phyloP scores from a whole-genome alignment of 1,140 invertebrate genomes.

The fruit fly (Drosophila melanogaster) region DNA sequence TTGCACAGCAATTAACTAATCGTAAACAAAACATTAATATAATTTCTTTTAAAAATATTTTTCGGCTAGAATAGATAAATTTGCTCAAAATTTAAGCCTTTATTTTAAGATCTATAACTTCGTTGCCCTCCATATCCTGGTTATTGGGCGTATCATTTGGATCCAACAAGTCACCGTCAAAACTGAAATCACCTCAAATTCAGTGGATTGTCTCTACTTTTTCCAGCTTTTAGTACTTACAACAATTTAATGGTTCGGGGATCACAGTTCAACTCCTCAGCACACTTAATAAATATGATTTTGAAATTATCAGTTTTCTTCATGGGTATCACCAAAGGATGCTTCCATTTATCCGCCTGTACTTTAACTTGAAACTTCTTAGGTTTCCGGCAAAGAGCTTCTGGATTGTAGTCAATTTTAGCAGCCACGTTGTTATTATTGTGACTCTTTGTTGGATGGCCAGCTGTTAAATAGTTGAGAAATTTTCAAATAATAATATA shows the following conservation, averaged over 20 bases:
- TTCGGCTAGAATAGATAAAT: not conserved
- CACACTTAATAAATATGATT: constrained; percentile 72
- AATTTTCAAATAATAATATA: not conserved
- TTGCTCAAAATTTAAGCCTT: constrained; percentile 13
- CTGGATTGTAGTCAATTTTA: not conserved
- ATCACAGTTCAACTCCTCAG: constrained; percentile 66
- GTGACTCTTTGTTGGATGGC: constrained; percentile 36
- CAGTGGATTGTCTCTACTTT: not conserved
- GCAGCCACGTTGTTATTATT: constrained; percentile 7
- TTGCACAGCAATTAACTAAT: not conserved
- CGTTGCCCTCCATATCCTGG: constrained; percentile 76
- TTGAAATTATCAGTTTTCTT: constrained; percentile 67
- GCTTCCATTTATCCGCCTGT: constrained; percentile 63
- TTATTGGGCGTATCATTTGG: constrained; percentile 66
- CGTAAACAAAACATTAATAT: not conserved
- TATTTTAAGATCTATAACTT: constrained; percentile 65
- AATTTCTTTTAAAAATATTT: not conserved
- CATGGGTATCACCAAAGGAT: constrained; percentile 58
- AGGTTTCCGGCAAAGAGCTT: constrained; percentile 22
- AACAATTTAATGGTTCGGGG: constrained; percentile 33
- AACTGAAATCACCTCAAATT: constrained; percentile 37
- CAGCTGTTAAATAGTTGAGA: constrained; percentile 37
- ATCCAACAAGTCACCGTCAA: constrained; percentile 72
- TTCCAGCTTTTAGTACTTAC: constrained; percentile 21
- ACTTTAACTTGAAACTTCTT: constrained; percentile 67